These are phyloP conservation scores for Oenanthe oenanthe DNA, from an alignment of 2,113 vertebrate species.

Conservation along the genomic window DNA sequence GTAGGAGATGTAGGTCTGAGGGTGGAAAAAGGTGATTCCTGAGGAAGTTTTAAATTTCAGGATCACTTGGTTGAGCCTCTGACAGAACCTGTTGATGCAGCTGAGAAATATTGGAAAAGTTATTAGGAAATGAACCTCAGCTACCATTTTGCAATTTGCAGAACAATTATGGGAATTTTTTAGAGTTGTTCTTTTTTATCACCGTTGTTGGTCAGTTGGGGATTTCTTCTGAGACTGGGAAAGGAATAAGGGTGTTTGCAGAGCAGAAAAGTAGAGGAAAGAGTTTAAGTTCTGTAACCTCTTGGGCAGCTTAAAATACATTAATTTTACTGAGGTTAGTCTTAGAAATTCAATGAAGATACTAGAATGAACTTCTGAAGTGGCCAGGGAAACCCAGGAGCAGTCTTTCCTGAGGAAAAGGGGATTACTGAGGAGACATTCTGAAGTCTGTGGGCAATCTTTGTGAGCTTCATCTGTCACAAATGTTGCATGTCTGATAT, in stretches of 20 bases:
- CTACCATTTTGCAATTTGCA: neutral
- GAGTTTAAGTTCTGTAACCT: neutral
- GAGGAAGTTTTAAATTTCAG: neutral
- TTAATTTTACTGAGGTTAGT: neutral
- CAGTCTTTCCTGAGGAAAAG: neutral
- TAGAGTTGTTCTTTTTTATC: neutral
- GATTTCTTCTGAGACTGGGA: rapidly evolving
- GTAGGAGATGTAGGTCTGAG: neutral
- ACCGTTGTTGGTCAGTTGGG: neutral
- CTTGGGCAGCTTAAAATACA: neutral
- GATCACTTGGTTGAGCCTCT: neutral
- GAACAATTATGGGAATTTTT: neutral
- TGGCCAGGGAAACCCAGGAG: slow-evolving; percentile 5
- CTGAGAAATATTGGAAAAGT: neutral
- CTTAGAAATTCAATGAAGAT: slow-evolving; percentile 22
- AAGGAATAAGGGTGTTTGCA: neutral
- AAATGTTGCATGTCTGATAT: slow-evolving; percentile 47
- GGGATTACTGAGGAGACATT: neutral
- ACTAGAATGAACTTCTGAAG: slow-evolving; percentile 12
- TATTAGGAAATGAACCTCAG: neutral
- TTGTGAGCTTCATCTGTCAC: slow-evolving; percentile 58
- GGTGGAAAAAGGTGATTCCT: neutral
- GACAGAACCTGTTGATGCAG: neutral
- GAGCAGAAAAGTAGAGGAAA: neutral
- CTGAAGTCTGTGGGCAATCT: slow-evolving; percentile 57